Conservation (phyloP, 2,888 invertebrate genomes). For the Nomada flava region DNA sequence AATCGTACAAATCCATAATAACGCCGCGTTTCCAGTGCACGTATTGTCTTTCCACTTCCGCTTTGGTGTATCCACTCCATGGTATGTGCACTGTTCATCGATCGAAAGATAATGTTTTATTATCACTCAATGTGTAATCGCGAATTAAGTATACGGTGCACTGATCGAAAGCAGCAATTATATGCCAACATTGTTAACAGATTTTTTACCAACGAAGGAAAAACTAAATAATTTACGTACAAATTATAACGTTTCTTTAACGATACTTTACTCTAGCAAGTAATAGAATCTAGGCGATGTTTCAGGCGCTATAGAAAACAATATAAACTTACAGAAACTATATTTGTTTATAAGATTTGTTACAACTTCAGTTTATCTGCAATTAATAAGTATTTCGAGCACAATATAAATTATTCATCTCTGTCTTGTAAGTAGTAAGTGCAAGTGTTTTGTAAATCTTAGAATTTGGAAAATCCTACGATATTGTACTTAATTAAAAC, state of each 20-base stretch:
- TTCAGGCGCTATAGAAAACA: too few relatives aligned
- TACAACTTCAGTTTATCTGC: too few relatives aligned
- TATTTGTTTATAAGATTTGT: too few relatives aligned
- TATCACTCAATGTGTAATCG: not conserved
- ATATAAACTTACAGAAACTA: too few relatives aligned
- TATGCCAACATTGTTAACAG: too few relatives aligned
- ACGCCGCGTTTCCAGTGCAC: constrained; percentile 70
- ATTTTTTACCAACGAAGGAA: too few relatives aligned
- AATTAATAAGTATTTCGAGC: too few relatives aligned
- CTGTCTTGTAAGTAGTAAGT: not conserved
- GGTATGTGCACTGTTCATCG: constrained; percentile 71
- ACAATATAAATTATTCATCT: not conserved
- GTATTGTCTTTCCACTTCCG: constrained; percentile 75
- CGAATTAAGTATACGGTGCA: not conserved
- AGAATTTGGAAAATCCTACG: not conserved
- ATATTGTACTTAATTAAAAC: not conserved
- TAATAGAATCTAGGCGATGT: too few relatives aligned
- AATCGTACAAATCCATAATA: constrained; percentile 70
- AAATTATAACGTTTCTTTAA: too few relatives aligned
- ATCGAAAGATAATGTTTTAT: constrained; percentile 19
- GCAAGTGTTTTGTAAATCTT: not conserved
- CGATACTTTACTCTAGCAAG: too few relatives aligned
- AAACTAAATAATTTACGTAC: too few relatives aligned
- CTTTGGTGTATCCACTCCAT: constrained; percentile 71
- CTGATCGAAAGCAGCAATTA: not conserved